Conservation (phyloP, 2,888 invertebrate genomes). For the Epistrophella euchroma region DNA sequence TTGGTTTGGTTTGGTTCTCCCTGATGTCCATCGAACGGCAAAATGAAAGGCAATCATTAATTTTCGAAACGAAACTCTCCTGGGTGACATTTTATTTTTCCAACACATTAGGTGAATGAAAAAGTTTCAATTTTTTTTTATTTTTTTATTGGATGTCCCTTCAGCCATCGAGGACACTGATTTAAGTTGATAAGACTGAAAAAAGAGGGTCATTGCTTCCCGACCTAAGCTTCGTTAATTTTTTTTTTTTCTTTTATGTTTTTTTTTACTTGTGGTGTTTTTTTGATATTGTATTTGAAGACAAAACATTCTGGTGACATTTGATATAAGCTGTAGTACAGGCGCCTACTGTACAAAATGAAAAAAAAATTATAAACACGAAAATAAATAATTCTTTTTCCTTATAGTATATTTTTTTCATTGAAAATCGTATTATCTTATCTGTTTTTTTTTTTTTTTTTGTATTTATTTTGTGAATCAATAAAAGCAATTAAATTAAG, state of each 20-base stretch:
- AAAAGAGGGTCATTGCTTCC: conserved; percentile 21
- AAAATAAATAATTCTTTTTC: neutral
- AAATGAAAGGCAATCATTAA: conserved; percentile 51
- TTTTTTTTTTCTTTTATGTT: neutral
- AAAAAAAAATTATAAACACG: neutral
- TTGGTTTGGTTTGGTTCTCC: neutral
- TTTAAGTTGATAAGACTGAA: conserved; percentile 59
- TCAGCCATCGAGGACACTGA: conserved; percentile 51
- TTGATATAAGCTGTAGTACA: neutral
- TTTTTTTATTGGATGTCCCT: conserved; percentile 29
- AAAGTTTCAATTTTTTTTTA: conserved; percentile 35
- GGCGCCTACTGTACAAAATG: neutral
- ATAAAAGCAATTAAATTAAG: conserved; percentile 41
- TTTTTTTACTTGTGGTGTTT: conserved; percentile 4
- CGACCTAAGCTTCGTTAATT: conserved; percentile 8
- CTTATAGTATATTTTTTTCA: neutral
- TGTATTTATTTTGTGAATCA: conserved; percentile 16
- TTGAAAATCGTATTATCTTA: conserved; percentile 25
- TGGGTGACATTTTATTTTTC: conserved; percentile 45
- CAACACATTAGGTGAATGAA: conserved; percentile 56
- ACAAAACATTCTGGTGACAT: conserved; percentile 8
- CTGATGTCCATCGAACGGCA: conserved; percentile 34
- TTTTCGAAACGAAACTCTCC: conserved; percentile 45
- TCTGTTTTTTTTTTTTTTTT: neutral
- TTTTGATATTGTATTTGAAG: neutral